A percentile compares a stretch with the other conserved stretches of the same genome.
phyloP scores from a whole-genome alignment of 2,113 vertebrate genomes.

The Osmerus mordax region DNA sequence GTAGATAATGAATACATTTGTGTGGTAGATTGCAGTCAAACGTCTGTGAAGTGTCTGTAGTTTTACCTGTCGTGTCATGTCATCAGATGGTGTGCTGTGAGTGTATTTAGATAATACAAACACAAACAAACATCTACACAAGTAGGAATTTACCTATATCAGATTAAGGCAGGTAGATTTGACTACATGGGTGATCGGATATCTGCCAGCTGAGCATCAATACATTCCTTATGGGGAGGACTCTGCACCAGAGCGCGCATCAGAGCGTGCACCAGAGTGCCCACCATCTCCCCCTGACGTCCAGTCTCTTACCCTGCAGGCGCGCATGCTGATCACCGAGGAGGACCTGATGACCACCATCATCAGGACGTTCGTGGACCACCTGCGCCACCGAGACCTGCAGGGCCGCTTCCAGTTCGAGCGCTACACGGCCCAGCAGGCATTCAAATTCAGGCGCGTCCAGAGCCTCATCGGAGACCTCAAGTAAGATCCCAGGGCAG shows the following conservation, averaged over 20 bases:
- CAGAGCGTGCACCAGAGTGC: neutral
- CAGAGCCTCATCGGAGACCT: slow-evolving; percentile 96
- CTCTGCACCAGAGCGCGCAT: neutral
- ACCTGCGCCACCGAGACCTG: slow-evolving; percentile 86
- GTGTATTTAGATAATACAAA: no score
- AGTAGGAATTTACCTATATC: no score
- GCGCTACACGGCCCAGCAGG: slow-evolving; percentile 91
- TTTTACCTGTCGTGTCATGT: neutral
- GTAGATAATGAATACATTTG: no score
- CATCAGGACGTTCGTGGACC: slow-evolving; percentile 93
- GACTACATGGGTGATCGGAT: no score
- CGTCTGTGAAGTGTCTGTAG: no score
- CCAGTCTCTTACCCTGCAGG: slow-evolving; percentile 65
- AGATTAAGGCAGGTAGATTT: no score
- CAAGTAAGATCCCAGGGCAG: slow-evolving; percentile 76
- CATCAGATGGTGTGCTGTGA: neutral
- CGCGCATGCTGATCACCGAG: slow-evolving; percentile 93
- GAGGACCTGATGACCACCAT: slow-evolving; percentile 94
- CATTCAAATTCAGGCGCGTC: slow-evolving; percentile 94
- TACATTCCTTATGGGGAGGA: neutral
- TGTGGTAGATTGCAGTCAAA: no score
- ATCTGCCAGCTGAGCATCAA: no score
- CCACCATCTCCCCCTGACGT: neutral
- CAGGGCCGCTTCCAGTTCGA: slow-evolving; percentile 97
- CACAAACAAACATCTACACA: no score